A percentile compares a stretch with the other conserved stretches of the same genome.
Evolutionary conservation across 2,888 invertebrate species (phyloP).

Genomic region (Ephialtes manifestator): DNA sequence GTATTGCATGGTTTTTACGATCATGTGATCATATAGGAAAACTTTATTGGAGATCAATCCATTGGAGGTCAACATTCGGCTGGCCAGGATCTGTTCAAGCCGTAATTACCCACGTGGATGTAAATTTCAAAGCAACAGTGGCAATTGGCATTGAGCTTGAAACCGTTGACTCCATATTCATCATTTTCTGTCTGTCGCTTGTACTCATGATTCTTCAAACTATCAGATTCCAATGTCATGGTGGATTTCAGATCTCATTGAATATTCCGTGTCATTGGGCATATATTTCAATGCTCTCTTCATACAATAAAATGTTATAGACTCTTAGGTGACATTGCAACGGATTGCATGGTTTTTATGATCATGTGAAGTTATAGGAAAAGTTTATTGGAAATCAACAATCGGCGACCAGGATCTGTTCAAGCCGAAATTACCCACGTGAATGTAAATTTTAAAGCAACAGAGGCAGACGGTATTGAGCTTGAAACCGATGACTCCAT

Average conservation of each 20-base stretch:
- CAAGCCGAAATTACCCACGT: slow-evolving; percentile 26
- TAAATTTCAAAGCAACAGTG: slow-evolving; percentile 1
- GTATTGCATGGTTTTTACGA: neutral
- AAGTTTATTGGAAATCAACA: too few species aligned
- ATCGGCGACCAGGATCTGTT: too few species aligned
- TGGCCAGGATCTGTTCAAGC: neutral
- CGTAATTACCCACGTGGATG: slow-evolving; percentile 29
- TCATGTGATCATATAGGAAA: too few species aligned
- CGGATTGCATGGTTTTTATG: too few species aligned
- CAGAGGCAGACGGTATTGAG: neutral
- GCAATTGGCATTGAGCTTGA: neutral
- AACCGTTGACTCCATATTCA: slow-evolving; percentile 9
- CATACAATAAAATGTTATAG: too few species aligned
- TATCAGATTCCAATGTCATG: slow-evolving; percentile 21
- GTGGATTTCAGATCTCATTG: neutral
- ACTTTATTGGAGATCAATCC: too few species aligned
- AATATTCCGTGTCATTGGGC: slow-evolving; percentile 15
- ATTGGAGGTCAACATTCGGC: too few species aligned
- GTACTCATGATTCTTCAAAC: slow-evolving; percentile 18
- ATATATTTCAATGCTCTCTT: too few species aligned
- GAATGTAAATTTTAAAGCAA: slow-evolving; percentile 10
- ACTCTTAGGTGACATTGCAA: too few species aligned
- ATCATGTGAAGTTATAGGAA: too few species aligned
- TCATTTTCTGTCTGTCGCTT: slow-evolving; percentile 18
- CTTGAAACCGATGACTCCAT: neutral